Percentiles rank a stretch among this genome's conserved stretches.
Evolutionary conservation across 2,113 vertebrate genomes (phyloP).

Genomic region (Lophura nycthemera): DNA sequence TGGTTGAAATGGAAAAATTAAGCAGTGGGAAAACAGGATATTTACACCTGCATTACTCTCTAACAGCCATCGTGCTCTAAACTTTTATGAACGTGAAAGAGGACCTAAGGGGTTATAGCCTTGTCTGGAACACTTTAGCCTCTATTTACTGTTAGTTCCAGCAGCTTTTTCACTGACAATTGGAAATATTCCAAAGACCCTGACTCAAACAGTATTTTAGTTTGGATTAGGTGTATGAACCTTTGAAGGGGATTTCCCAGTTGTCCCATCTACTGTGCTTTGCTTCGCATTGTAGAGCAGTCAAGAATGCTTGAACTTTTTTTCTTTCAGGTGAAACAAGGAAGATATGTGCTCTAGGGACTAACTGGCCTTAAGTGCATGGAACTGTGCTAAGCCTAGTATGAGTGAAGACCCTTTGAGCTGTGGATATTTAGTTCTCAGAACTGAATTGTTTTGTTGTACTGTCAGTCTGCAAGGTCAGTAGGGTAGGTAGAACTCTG

Average conservation of each 20-base stretch:
- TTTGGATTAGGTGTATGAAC: background rate
- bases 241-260: background rate
- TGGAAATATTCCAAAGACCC: background rate
- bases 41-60: background rate
- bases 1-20: background rate
- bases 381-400: background rate
- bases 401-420: background rate
- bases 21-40: background rate
- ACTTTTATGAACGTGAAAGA: background rate
- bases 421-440: background rate
- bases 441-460: background rate
- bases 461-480: background rate
- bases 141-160: background rate
- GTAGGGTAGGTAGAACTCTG: background rate
- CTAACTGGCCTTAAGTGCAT: rapidly evolving
- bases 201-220: background rate
- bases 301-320: background rate
- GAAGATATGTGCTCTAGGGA: background rate
- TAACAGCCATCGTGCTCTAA: background rate
- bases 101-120: background rate
- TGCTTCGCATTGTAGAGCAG: background rate
- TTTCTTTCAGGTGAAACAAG: background rate
- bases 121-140: background rate
- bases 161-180: background rate
- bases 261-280: background rate